Conservation (phyloP, 2,113 vertebrate species). For the Podarcis cretensis region DNA sequence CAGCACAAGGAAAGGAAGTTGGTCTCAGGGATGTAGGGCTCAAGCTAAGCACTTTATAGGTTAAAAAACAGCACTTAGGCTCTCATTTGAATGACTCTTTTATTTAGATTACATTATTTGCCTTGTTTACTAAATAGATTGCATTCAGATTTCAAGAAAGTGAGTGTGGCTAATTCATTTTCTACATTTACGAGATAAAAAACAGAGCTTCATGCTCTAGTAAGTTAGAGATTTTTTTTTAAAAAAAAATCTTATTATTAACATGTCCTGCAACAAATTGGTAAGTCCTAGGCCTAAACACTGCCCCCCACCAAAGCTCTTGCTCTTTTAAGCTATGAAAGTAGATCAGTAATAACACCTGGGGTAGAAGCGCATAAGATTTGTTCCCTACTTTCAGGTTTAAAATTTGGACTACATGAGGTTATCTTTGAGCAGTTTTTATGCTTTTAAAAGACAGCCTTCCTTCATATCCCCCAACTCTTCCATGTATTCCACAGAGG, state of each 20-base stretch:
- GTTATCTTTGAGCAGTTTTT: background rate
- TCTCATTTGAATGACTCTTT: background rate
- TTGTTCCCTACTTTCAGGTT: background rate
- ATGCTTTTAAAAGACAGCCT: background rate
- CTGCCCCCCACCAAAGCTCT: background rate
- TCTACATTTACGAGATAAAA: background rate
- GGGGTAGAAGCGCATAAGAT: background rate
- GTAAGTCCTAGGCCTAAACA: background rate
- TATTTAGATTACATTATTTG: background rate
- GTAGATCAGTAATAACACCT: background rate
- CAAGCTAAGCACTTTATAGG: background rate
- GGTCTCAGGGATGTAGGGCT: background rate
- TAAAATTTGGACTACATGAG: background rate
- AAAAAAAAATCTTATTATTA: no score
- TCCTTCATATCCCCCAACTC: background rate
- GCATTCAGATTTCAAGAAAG: background rate
- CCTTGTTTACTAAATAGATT: background rate
- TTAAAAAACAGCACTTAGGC: background rate
- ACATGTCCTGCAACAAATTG: background rate
- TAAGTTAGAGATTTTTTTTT: background rate
- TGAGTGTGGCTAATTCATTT: background rate
- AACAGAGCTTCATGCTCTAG: background rate
- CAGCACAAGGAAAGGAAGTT: background rate
- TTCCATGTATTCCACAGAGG: background rate
- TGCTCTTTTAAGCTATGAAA: background rate